Base-by-base conservation (phyloP, 1,140 invertebrate species). In the Lucilia cuprina region DNA sequence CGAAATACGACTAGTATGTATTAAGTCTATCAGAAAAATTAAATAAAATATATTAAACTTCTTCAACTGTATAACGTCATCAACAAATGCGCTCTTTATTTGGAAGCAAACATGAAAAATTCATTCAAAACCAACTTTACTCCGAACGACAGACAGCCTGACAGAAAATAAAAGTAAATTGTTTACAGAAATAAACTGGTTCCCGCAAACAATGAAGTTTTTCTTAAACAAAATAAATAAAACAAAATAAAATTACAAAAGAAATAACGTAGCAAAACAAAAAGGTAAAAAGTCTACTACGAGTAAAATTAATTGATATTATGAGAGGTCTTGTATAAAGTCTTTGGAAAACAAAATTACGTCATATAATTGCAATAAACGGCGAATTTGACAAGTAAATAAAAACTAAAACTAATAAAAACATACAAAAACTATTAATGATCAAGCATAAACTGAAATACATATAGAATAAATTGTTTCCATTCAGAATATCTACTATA, bases 1-100 rank as follows among this genome's bases (percentile, higher is more conserved):
- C 13, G 7, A 7, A 14, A 60, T 60, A 60, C 50, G 0, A 41
- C 41, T 8, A 41, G 10, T 41, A n/a, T 55, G 19, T 70, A 21
- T 70, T 21, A 5, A 60, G 7, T 60, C 3, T 14, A 60, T 13
- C n/a, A 70, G 19, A 21, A 21, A 30, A 70, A 70, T 70, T 21
- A 70, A 70, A 70, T 70, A n/a, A 70, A 70, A 25, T 70, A 70
- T 19, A 70, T 70, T 8, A 70, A 70, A 70, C 65, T 70, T n/a
- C 65, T 70, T 70, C 65, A 70, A 70, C 21, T 19, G 19, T 2
- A 70, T 21, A 70, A 70, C 65, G n/a, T 21, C 65, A 21, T 70
- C 65, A 65, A 30, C 3, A 17, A n/a, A 60, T 60, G 65, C 10
- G n/a, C 65, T 21, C 19, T 70, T 19, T 70, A 70, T 70, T 21